Evolutionary conservation across 64 coral and sea anemone genomes (phyloP).

Genomic region (Platygyra sinensis): DNA sequence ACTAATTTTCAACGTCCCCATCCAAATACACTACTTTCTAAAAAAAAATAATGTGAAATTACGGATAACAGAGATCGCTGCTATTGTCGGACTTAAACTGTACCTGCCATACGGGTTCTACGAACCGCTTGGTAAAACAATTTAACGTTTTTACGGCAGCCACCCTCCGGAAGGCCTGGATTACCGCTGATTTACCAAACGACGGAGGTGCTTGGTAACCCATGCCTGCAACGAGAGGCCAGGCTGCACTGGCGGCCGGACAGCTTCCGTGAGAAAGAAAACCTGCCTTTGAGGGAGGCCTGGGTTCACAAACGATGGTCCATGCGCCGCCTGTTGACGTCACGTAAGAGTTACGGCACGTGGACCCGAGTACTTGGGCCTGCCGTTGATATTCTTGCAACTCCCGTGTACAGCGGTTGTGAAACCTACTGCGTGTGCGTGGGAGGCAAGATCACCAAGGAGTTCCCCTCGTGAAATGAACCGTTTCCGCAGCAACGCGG

Average conservation of each 20-base stretch:
- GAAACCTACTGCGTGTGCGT: slow-evolving; percentile 71
- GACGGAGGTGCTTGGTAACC: slow-evolving; percentile 40
- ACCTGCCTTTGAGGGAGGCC: slow-evolving; percentile 54
- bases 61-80: slow-evolving; percentile 74
- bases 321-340: slow-evolving; percentile 42
- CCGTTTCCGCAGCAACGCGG: slow-evolving; percentile 72
- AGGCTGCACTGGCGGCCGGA: slow-evolving; percentile 64
- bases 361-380: slow-evolving; percentile 49
- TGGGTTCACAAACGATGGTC: slow-evolving; percentile 61
- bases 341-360: slow-evolving; percentile 80
- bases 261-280: slow-evolving; percentile 58
- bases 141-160: slow-evolving; percentile 83
- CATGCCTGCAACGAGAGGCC: slow-evolving; percentile 41
- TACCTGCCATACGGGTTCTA: slow-evolving; percentile 72
- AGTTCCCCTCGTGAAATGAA: slow-evolving; percentile 35
- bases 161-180: slow-evolving; percentile 53
- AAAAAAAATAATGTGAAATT: too few relatives aligned
- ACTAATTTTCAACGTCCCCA: neutral
- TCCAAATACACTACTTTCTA: neutral
- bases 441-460: slow-evolving; percentile 80
- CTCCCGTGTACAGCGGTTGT: slow-evolving; percentile 82
- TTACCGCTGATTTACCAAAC: slow-evolving; percentile 52
- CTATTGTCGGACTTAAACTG: slow-evolving; percentile 75
- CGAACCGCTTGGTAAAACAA: slow-evolving; percentile 62
- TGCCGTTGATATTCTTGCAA: slow-evolving; percentile 59